These are phyloP conservation scores for Metopia argyrocephala DNA, from an alignment of 2,888 invertebrate species.

Conservation along the genomic window DNA sequence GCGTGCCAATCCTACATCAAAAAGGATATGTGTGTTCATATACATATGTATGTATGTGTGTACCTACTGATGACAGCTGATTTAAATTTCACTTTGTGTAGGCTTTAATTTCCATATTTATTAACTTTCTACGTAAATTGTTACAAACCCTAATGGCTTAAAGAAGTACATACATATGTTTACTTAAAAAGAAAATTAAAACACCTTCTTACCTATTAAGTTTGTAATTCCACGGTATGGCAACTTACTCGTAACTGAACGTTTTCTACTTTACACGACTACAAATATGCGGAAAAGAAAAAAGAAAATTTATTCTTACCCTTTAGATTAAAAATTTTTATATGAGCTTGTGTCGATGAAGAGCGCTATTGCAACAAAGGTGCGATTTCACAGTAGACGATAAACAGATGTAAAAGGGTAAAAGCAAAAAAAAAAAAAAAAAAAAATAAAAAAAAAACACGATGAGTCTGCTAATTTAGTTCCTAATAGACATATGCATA, in stretches of 20 bases:
- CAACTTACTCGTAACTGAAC: background rate
- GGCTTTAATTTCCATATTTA: background rate
- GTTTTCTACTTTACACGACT: background rate
- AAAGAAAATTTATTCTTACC: constrained; percentile 34
- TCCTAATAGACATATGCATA: too few species aligned
- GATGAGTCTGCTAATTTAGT: too few species aligned
- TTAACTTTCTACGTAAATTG: constrained; percentile 35
- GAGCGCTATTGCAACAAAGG: background rate
- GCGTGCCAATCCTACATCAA: constrained; percentile 37
- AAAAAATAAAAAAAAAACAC: too few species aligned
- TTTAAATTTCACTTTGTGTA: background rate
- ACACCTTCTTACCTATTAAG: background rate
- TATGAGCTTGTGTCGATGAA: background rate
- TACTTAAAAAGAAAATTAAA: background rate
- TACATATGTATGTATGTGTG: background rate
- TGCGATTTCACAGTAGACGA: constrained; percentile 14
- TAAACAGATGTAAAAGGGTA: too few species aligned
- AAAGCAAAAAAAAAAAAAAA: too few species aligned
- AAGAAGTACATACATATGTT: background rate
- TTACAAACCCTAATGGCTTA: constrained; percentile 5
- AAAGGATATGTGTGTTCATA: background rate
- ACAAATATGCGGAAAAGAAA: background rate
- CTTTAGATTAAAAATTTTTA: constrained; percentile 27
- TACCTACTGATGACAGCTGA: too few species aligned
- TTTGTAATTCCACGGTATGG: background rate